Conservation (phyloP, 1,140 invertebrate species). For the Heliothis subflexa region DNA sequence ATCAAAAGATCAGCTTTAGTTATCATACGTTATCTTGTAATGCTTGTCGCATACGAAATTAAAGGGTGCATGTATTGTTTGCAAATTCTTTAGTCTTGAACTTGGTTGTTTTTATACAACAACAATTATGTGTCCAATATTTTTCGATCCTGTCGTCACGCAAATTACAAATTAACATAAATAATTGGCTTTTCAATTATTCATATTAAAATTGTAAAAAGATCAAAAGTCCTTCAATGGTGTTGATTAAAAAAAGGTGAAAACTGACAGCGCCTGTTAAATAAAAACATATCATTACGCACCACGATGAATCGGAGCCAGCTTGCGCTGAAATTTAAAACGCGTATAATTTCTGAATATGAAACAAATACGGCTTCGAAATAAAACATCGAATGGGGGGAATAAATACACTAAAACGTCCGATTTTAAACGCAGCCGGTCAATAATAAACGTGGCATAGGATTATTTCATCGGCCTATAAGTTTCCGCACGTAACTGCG, state of each 20-base stretch:
- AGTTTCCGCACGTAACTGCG: constrained; percentile 58
- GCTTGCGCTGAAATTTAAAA: constrained; percentile 34
- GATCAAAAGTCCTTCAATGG: too few relatives aligned
- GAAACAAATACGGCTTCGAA: constrained; percentile 24
- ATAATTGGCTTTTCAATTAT: too few relatives aligned
- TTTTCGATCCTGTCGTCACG: too few relatives aligned
- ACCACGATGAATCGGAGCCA: background rate
- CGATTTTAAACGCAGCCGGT: constrained; percentile 34
- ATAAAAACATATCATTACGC: constrained; percentile 25
- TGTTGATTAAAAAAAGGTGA: background rate
- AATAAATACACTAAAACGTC: constrained; percentile 40
- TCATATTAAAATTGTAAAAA: too few relatives aligned
- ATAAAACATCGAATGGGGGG: constrained; percentile 6
- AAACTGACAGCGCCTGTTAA: constrained; percentile 8
- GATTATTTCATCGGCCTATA: constrained; percentile 56
- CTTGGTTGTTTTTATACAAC: too few relatives aligned
- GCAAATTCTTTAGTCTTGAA: background rate
- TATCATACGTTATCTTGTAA: constrained; percentile 25
- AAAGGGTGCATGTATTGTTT: background rate
- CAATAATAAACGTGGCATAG: constrained; percentile 39
- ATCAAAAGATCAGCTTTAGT: constrained; percentile 23
- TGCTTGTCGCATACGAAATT: background rate
- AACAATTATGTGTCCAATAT: too few relatives aligned
- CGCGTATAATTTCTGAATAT: constrained; percentile 11
- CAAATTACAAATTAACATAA: too few relatives aligned